phyloP scores from a whole-genome alignment of 2,888 invertebrate genomes.

The Melieria crassipennis region DNA sequence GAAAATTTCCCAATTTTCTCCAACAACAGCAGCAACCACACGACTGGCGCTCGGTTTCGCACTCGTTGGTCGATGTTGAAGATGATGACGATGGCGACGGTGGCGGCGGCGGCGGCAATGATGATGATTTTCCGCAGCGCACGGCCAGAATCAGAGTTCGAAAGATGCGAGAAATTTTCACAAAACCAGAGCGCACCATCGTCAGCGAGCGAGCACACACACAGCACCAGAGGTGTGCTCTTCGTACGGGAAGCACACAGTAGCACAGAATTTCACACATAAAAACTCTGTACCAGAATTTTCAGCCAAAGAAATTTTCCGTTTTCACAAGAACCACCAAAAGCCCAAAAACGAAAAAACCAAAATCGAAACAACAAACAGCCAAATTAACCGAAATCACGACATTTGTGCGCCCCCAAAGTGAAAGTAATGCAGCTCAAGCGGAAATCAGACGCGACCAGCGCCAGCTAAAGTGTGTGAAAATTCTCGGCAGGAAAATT shows the following conservation, averaged over 20 bases:
- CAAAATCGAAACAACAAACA: slow-evolving; percentile 23
- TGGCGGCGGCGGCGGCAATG: not conserved
- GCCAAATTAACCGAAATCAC: slow-evolving; percentile 15
- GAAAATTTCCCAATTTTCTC: slow-evolving; percentile 16
- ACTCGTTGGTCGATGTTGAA: not conserved
- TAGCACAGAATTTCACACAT: slow-evolving; percentile 44
- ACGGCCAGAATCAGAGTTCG: slow-evolving; percentile 2
- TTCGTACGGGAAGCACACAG: slow-evolving; percentile 49
- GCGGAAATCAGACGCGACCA: not conserved
- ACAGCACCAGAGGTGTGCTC: slow-evolving; percentile 57
- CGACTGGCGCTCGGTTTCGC: not conserved
- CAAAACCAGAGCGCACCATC: slow-evolving; percentile 54
- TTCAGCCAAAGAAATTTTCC: slow-evolving; percentile 10
- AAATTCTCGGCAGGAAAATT: slow-evolving; percentile 36
- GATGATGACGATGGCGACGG: too few species aligned
- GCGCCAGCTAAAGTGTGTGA: slow-evolving; percentile 1
- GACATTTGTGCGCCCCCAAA: slow-evolving; percentile 1
- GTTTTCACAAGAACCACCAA: not conserved
- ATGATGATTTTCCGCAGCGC: slow-evolving; percentile 9
- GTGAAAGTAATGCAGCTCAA: slow-evolving; percentile 3
- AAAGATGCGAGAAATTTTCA: slow-evolving; percentile 35
- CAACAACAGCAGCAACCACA: slow-evolving; percentile 8
- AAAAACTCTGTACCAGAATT: slow-evolving; percentile 34
- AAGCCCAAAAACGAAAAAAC: slow-evolving; percentile 11
- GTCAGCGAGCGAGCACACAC: slow-evolving; percentile 54